Base-by-base conservation (phyloP, 2,113 vertebrate genomes). In the Antennarius striatus region DNA sequence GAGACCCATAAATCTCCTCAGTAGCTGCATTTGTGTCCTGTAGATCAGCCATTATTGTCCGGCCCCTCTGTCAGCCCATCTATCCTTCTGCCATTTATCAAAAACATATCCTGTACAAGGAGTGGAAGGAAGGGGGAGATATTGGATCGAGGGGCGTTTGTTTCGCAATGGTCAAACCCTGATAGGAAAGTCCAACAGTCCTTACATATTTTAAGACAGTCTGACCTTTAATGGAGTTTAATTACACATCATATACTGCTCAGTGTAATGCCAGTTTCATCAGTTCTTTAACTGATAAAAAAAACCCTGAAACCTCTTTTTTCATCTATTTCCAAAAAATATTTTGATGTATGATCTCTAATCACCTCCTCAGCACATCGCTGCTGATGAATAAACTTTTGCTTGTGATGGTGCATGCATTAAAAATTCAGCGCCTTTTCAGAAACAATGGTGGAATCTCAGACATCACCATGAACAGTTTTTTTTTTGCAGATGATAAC, bases 31-130 rank as follows among this genome's bases (percentile, higher is more conserved):
- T 95, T 95, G 93, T 95, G 95, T 96, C 95, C 95, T 95, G 94
- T 98, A 96, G 95, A 96, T 98, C 96, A 97, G 94, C 93, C 94
- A 92, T 96, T 98, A 97, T 96, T 96, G 95, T 96, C 94, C 93
- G 90, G 95, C 92, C 92, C 93, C 94, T 94, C 95, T 96, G 96
- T 95, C 96, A 95, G 95, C 94, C 94, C 95, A 96, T 98, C 94
- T 95, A 95, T 96, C 95, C 93, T 96, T 94, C 92, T 91, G 88
- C 93, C 95, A 96, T 98, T 95, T 94, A 95, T 98, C 96, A 96
- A 57, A 82, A 94, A 90, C 92, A 87, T 90, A 92, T 95, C 90
- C 82, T 92, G 92, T 92, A 89, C 86, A 77, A 89, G 84, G 86
- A 92, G 90, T 45, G 69, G 60, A 54, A 22, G 79, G 56, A 56